These are phyloP conservation scores for Diploscapter pachys DNA, from an alignment of 1,140 invertebrate species.

Conservation along the genomic window DNA sequence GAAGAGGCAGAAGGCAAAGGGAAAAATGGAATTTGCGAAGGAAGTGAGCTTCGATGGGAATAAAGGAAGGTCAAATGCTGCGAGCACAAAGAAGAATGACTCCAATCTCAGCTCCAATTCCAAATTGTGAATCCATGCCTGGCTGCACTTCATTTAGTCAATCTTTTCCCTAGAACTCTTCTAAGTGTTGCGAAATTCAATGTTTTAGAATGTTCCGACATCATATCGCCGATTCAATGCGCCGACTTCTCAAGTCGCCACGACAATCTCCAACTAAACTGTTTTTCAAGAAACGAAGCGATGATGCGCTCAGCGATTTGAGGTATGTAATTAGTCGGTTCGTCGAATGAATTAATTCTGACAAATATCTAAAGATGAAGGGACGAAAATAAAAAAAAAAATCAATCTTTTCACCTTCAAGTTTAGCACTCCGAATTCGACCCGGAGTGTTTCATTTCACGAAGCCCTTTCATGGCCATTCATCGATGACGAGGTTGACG, in stretches of 20 bases:
- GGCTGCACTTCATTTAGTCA: too few relatives aligned
- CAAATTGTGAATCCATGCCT: too few relatives aligned
- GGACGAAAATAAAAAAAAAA: background rate
- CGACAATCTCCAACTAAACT: conserved; percentile 3
- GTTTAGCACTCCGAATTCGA: conserved; percentile 29
- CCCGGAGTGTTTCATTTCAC: conserved; percentile 28
- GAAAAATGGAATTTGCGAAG: too few relatives aligned
- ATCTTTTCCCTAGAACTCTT: too few relatives aligned
- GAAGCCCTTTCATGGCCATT: conserved; percentile 29
- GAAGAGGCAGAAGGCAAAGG: too few relatives aligned
- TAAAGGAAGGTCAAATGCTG: too few relatives aligned
- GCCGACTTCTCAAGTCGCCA: conserved; percentile 27
- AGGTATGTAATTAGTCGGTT: background rate
- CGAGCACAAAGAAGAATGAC: too few relatives aligned
- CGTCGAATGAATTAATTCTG: background rate
- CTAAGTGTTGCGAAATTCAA: too few relatives aligned
- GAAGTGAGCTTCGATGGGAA: too few relatives aligned
- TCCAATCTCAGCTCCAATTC: too few relatives aligned
- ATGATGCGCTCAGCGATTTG: background rate
- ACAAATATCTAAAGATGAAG: background rate
- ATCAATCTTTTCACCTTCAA: background rate
- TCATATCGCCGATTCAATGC: conserved; percentile 28
- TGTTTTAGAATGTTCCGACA: conserved; percentile 30
- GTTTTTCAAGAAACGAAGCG: conserved; percentile 6
- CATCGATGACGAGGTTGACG: conserved; percentile 22